Percentiles rank a stretch among this genome's conserved stretches.
These are phyloP conservation scores for Nyctibius bracteatus DNA, from an alignment of 2,113 vertebrate genomes.

Conservation along the genomic window DNA sequence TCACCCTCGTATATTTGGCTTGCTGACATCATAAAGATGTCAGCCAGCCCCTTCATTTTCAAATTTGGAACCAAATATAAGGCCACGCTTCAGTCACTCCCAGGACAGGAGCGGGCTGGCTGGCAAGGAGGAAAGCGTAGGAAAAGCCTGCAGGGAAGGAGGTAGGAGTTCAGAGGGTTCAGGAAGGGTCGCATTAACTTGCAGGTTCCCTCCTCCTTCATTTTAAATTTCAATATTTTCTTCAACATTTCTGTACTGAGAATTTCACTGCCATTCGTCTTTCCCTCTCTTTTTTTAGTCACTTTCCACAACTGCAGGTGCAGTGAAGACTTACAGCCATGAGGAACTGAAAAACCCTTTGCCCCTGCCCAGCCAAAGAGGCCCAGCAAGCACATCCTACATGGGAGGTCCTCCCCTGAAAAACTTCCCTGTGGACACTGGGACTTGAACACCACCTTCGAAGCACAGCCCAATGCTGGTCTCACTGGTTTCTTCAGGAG, in stretches of 20 bases:
- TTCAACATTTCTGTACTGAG: not conserved
- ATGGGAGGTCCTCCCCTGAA: not conserved
- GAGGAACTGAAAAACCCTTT: not conserved
- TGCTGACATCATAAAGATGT: not conserved
- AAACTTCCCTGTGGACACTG: not conserved
- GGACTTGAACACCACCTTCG: not conserved
- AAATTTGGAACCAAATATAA: conserved; percentile 33
- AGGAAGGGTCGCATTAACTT: not conserved
- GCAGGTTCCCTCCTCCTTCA: not conserved
- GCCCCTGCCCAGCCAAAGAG: not conserved
- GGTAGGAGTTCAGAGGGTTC: not conserved
- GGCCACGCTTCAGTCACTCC: not conserved
- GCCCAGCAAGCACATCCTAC: not conserved
- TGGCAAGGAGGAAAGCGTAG: not conserved
- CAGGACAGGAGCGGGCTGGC: not conserved
- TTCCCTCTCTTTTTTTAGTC: not conserved
- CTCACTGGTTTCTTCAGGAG: not conserved
- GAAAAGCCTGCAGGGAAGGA: not conserved
- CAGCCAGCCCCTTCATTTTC: not conserved
- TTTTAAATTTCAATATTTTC: not conserved
- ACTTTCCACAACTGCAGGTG: not conserved
- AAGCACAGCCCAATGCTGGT: not conserved
- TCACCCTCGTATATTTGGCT: not conserved
- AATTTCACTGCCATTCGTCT: not conserved
- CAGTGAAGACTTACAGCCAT: not conserved